These are phyloP conservation scores for Eupsittula cactorum DNA, from an alignment of 2,113 vertebrate genomes.

Conservation along the genomic window DNA sequence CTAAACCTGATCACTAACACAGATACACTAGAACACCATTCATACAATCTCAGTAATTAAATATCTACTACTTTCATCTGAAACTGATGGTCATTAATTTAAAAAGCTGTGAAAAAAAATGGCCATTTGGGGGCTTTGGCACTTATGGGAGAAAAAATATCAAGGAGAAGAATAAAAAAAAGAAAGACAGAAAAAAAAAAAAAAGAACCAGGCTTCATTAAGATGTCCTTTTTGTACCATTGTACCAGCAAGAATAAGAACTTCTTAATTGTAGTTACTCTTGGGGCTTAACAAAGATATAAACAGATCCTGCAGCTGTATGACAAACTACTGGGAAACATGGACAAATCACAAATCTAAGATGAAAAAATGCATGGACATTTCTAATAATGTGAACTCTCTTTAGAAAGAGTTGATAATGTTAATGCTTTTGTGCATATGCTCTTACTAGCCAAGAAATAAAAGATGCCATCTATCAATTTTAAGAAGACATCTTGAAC, in stretches of 20 bases:
- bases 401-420: not conserved
- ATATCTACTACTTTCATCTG: not conserved
- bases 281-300: not conserved
- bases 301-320: not conserved
- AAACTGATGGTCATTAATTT: not conserved
- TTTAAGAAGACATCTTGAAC: not conserved
- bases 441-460: not conserved
- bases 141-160: not conserved
- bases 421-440: not conserved
- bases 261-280: not conserved
- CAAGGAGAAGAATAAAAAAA: not conserved
- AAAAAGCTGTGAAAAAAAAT: not conserved
- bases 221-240: not conserved
- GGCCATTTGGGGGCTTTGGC: not conserved
- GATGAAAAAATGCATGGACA: not conserved
- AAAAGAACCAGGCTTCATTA: not conserved
- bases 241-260: not conserved
- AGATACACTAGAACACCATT: not conserved
- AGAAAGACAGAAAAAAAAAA: too few species aligned
- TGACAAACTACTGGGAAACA: not conserved
- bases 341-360: not conserved
- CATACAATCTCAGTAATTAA: not conserved
- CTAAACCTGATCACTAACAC: not conserved
- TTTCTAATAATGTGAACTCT: not conserved
- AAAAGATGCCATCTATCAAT: not conserved